These are phyloP conservation scores for Cecropterus lyciades DNA, from an alignment of 1,140 invertebrate species.

Conservation along the genomic window DNA sequence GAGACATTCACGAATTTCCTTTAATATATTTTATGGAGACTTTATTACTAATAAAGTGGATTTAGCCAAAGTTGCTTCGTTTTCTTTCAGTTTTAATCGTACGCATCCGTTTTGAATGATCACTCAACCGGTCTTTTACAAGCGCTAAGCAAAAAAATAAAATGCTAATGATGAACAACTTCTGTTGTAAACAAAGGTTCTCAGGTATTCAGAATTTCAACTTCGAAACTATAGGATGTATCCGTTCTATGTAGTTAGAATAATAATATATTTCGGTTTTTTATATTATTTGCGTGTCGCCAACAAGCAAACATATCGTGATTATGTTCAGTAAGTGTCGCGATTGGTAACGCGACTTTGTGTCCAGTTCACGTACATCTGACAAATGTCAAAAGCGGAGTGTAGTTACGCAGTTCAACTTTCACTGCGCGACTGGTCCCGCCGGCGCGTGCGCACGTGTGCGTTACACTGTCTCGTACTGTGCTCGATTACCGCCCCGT, in stretches of 20 bases:
- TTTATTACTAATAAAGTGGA: background rate
- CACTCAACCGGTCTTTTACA: background rate
- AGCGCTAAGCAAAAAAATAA: background rate
- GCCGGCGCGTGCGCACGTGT: conserved; percentile 18
- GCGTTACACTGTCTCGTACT: conserved; percentile 5
- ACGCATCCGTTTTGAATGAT: background rate
- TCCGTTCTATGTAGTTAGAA: too few species aligned
- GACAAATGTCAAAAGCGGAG: conserved; percentile 55
- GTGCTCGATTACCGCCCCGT: conserved; percentile 10
- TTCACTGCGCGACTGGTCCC: conserved; percentile 58
- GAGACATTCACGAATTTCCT: background rate
- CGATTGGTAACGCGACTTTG: conserved; percentile 36
- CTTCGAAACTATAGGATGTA: background rate
- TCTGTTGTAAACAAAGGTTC: too few species aligned
- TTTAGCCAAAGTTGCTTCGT: background rate
- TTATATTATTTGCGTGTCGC: background rate
- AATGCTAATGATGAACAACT: background rate
- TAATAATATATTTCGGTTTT: too few species aligned
- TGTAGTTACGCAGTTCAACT: conserved; percentile 56
- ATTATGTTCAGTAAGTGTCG: background rate
- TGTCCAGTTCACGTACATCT: conserved; percentile 51
- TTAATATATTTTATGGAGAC: background rate
- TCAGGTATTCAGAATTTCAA: background rate
- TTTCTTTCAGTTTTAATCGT: background rate
- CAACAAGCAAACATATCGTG: background rate